Base-by-base conservation (phyloP, 1,140 invertebrate genomes). In the Berghia stephanieae region DNA sequence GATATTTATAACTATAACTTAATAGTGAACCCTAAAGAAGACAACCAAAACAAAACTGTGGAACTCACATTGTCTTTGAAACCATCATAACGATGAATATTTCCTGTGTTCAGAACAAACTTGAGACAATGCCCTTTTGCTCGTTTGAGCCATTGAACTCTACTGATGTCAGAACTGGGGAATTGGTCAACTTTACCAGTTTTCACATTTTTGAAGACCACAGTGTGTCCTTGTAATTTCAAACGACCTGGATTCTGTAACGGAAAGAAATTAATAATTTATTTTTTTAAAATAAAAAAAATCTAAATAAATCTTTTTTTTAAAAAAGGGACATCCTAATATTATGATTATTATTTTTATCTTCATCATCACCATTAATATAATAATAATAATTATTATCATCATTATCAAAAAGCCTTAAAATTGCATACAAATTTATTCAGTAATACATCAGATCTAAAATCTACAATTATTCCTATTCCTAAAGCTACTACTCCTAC, bases 111-210 rank as follows among this genome's bases (percentile, higher is more conserved):
- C 27, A 97, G 90, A 82, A 98, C 95, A 16, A 99, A 91, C 70
- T 97, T 92, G 0, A 99, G 88, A 21, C 96, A 97, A 92, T 94
- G 95, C 3, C 93, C 94, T 34, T 95, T 94, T 68, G 96, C 95
- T 84, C 99, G 93, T 82, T 95, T 94, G 88, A 98, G 94, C 92
- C 96, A 99, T 86, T 96, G 95, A 0, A 96, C 95, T 73, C 95
- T 90, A 74, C 98, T 95, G 84, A 99, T 94, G 84, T 99, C 97
- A 72, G 91, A 90, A 0, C 93, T 90, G 40, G 93, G 91, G 78
- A 99, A 94, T 88, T 97, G 94, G 86, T 98, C 96, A 0, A 98
- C 95, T 91, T 98, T 99, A 2, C 97, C 98, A 36, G 97, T 99
- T 90, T 97, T 98, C 67, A 92, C 94, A 88, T 98, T 99, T 89